These are phyloP conservation scores for Melinaea menophilus DNA, from an alignment of 2,888 invertebrate genomes.

Conservation along the genomic window DNA sequence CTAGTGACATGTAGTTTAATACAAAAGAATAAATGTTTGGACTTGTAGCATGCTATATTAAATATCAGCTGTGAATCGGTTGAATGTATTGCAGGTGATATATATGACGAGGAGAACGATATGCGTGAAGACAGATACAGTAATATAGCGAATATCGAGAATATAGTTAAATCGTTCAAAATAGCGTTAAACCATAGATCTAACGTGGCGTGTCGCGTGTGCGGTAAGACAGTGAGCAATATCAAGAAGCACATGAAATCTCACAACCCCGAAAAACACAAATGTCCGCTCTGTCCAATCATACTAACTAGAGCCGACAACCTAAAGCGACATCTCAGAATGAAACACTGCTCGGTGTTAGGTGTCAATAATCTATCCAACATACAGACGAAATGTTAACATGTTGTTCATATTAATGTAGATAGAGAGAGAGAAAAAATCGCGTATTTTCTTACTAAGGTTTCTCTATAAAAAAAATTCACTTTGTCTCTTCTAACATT, in stretches of 20 bases:
- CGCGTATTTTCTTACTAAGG: too few species aligned
- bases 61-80: conserved; percentile 50
- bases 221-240: conserved; percentile 82
- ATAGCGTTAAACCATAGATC: conserved; percentile 53
- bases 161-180: conserved; percentile 62
- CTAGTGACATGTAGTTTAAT: conserved; percentile 23
- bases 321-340: conserved; percentile 81
- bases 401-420: too few species aligned
- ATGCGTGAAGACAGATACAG: conserved; percentile 60
- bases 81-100: conserved; percentile 71
- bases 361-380: conserved; percentile 60
- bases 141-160: conserved; percentile 60
- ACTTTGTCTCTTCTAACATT: background rate
- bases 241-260: conserved; percentile 83
- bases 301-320: conserved; percentile 82
- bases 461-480: too few species aligned
- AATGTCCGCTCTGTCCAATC: conserved; percentile 80
- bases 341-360: conserved; percentile 76
- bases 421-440: too few species aligned
- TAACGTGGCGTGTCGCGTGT: conserved; percentile 78
- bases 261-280: conserved; percentile 80
- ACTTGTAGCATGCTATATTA: conserved; percentile 33
- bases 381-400: conserved; percentile 59
- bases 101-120: conserved; percentile 69
- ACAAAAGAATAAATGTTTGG: conserved; percentile 18